These are phyloP conservation scores for Adelphocoris suturalis DNA, from an alignment of 2,888 invertebrate species.

Conservation along the genomic window DNA sequence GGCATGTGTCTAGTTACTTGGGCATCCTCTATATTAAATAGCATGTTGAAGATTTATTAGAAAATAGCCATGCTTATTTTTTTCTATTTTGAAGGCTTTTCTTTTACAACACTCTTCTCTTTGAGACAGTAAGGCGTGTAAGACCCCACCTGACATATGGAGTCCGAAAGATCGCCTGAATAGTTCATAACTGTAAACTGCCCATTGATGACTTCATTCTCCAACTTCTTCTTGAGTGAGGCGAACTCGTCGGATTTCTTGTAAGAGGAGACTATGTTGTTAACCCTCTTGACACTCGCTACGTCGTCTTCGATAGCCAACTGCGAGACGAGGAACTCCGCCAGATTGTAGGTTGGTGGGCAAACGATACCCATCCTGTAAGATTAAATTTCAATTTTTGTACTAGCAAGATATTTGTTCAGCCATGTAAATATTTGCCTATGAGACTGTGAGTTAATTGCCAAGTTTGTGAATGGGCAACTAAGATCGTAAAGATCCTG, in stretches of 20 bases:
- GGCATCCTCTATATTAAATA: too few relatives aligned
- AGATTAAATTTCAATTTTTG: neutral
- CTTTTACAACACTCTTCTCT: too few relatives aligned
- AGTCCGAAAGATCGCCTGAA: constrained; percentile 31
- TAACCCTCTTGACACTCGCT: constrained; percentile 79
- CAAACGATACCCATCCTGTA: constrained; percentile 83
- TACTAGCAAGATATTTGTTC: neutral
- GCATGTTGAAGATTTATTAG: too few relatives aligned
- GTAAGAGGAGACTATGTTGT: constrained; percentile 81
- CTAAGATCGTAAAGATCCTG: too few relatives aligned
- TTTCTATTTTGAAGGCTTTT: too few relatives aligned
- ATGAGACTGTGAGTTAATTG: too few relatives aligned
- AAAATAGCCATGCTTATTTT: too few relatives aligned
- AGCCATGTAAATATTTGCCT: neutral
- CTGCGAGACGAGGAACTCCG: constrained; percentile 89
- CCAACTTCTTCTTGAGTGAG: constrained; percentile 74
- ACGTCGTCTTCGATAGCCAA: constrained; percentile 81
- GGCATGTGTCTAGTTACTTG: too few relatives aligned
- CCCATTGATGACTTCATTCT: constrained; percentile 72
- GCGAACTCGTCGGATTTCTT: constrained; percentile 79
- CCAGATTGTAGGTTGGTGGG: constrained; percentile 90
- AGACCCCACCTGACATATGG: constrained; percentile 62
- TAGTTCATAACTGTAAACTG: constrained; percentile 56
- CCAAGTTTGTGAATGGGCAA: too few relatives aligned
- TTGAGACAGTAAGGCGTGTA: neutral